Conservation (phyloP, 64 coral and sea anemone genomes). For the Astreopora myriophthalma region DNA sequence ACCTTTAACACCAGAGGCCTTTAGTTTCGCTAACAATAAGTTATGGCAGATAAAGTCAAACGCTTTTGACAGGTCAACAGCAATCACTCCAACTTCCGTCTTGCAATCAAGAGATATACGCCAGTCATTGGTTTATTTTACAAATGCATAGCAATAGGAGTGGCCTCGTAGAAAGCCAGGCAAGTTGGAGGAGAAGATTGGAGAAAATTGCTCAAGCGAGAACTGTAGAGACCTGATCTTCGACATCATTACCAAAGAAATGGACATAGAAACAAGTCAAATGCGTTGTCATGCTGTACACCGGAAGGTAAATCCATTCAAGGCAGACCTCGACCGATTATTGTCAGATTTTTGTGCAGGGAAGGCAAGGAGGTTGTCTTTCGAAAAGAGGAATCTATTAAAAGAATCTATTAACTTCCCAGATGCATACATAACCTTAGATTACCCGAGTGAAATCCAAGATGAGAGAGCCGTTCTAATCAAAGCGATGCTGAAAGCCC, state of each 20-base stretch:
- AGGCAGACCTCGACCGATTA: background rate
- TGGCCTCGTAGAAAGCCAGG: too few relatives aligned
- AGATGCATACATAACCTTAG: conserved; percentile 10
- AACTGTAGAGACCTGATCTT: background rate
- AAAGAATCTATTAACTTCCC: background rate
- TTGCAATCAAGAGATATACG: too few relatives aligned
- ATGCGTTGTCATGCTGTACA: background rate
- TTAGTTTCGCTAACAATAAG: too few relatives aligned
- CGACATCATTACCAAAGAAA: background rate
- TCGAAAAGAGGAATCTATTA: background rate
- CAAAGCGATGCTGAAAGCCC: too few relatives aligned
- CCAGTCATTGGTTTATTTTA: too few relatives aligned
- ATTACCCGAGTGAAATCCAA: conserved; percentile 16
- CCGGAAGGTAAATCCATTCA: background rate
- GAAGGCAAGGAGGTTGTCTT: background rate
- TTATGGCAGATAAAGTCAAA: too few relatives aligned
- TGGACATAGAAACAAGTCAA: background rate
- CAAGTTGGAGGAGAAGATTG: too few relatives aligned
- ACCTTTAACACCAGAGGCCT: too few relatives aligned
- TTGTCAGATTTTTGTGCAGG: background rate
- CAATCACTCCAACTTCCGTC: too few relatives aligned
- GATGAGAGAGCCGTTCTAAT: background rate
- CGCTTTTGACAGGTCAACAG: too few relatives aligned
- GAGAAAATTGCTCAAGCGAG: background rate
- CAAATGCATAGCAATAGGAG: too few relatives aligned